phyloP scores from a whole-genome alignment of 2,797 vertebrate genomes.

The Sphenopsis melanotis region DNA sequence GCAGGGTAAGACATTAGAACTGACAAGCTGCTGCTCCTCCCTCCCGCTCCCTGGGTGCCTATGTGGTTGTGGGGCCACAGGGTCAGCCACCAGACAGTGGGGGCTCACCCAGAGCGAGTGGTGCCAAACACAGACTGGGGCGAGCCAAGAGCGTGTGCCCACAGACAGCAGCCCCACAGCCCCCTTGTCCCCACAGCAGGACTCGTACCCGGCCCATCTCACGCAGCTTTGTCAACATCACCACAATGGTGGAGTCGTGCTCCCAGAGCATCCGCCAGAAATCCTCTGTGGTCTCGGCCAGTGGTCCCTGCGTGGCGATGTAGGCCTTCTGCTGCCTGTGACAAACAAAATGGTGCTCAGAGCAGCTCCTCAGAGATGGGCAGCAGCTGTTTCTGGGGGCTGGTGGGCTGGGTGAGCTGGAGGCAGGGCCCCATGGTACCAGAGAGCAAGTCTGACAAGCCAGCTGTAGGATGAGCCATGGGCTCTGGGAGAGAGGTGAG shows the following conservation, averaged over 20 bases:
- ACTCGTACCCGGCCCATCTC: constrained; percentile 93
- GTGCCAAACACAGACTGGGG: neutral
- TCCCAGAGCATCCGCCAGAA: constrained; percentile 99
- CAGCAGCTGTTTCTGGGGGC: neutral
- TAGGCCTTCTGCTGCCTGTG: constrained; percentile 95
- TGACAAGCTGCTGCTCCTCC: neutral
- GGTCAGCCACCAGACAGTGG: neutral
- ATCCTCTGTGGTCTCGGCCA: constrained; percentile 95
- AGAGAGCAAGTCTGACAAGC: neutral
- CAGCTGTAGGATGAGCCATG: neutral
- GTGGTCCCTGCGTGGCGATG: constrained; percentile 93
- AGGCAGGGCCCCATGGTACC: neutral
- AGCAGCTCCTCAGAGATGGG: neutral
- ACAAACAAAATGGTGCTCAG: neutral
- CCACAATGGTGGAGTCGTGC: constrained; percentile 96
- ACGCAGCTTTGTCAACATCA: constrained; percentile 95
- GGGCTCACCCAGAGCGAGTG: neutral
- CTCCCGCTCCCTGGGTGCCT: neutral
- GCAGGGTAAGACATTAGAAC: neutral
- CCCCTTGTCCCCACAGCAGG: neutral
- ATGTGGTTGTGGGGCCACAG: neutral
- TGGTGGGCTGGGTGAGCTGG: neutral
- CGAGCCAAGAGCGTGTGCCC: neutral
- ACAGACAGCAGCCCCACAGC: neutral
- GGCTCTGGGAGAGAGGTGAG: neutral